Evolutionary conservation across 2,113 vertebrate species (phyloP).

Genomic region (Rhegmatorhina hoffmannsi): DNA sequence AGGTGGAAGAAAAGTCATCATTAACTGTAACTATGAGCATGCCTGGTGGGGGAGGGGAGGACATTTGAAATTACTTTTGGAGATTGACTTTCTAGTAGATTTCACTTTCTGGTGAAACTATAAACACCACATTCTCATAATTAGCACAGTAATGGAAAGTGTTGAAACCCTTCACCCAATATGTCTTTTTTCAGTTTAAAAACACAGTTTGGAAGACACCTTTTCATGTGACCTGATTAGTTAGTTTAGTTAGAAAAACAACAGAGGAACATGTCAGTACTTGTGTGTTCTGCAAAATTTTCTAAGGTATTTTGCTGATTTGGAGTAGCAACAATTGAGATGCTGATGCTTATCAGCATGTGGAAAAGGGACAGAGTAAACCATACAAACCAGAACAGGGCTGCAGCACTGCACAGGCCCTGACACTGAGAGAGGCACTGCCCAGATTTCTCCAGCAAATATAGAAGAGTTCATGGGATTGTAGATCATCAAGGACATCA

Average conservation of each 20-base stretch:
- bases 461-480: neutral
- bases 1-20: neutral
- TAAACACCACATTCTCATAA: neutral
- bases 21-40: neutral
- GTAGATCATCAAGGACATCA: neutral
- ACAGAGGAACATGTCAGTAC: neutral
- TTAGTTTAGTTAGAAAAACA: neutral
- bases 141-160: neutral
- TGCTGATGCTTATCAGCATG: fast-evolving
- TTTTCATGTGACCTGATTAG: neutral
- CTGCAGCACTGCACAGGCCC: neutral
- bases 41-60: fast-evolving
- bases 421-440: neutral
- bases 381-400: neutral
- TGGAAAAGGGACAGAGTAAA: neutral
- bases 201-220: neutral
- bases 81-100: neutral
- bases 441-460: neutral
- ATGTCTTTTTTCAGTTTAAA: neutral
- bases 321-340: neutral
- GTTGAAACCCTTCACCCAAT: neutral
- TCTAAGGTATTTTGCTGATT: neutral
- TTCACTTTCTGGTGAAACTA: neutral
- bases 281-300: neutral
- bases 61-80: neutral